These are phyloP conservation scores for Leptocoma aspasia DNA, from an alignment of 2,113 vertebrate genomes.

Conservation along the genomic window DNA sequence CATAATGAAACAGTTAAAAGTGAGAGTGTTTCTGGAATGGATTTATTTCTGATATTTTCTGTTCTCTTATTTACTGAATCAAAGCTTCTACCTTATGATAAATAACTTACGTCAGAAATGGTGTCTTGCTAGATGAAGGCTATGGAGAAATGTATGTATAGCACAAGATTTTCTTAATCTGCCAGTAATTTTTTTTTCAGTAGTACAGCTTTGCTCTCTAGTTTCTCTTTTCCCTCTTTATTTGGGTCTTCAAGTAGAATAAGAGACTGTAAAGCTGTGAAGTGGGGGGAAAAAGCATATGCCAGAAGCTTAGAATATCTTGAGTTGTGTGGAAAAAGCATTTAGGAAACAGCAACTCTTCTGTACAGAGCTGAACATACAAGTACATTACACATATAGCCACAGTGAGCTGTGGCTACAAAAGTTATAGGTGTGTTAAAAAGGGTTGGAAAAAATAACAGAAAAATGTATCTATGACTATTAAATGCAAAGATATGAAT, in stretches of 20 bases:
- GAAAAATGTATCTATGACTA: background rate
- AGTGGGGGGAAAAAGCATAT: background rate
- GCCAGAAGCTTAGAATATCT: background rate
- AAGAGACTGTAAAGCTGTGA: background rate
- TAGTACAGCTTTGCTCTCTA: background rate
- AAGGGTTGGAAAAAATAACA: background rate
- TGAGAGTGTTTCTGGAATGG: background rate
- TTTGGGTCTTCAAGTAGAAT: background rate
- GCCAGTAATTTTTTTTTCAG: background rate
- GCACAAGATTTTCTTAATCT: background rate
- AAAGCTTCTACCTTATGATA: background rate
- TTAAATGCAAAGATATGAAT: background rate
- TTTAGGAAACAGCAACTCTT: background rate
- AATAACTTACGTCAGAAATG: background rate
- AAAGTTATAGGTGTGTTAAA: background rate
- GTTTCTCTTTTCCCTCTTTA: background rate
- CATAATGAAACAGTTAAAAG: background rate
- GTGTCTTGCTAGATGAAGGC: background rate
- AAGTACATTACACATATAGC: accelerated
- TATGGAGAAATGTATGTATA: background rate
- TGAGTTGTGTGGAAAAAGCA: background rate
- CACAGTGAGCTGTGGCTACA: background rate
- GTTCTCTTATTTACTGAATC: background rate
- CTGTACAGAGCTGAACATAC: accelerated
- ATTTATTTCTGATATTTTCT: background rate